These are phyloP conservation scores for Pyxicephalus adspersus DNA, from an alignment of 2,113 vertebrate species.

Conservation along the genomic window DNA sequence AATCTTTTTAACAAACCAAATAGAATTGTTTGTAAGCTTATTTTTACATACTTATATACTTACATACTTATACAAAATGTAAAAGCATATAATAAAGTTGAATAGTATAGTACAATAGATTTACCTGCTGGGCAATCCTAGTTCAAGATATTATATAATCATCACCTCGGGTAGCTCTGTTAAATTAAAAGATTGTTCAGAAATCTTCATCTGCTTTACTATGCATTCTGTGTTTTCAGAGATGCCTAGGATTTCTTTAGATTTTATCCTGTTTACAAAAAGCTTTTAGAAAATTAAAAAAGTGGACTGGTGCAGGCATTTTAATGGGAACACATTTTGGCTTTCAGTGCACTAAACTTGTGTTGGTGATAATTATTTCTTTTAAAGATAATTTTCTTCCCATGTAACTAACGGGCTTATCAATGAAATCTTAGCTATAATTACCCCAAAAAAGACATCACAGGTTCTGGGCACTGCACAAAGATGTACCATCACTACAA, in stretches of 20 bases:
- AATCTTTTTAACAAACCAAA: too few species aligned
- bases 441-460: conserved; percentile 1
- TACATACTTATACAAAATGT: too few species aligned
- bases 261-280: neutral
- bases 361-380: neutral
- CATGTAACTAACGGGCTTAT: neutral
- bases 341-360: neutral
- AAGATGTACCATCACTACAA: neutral
- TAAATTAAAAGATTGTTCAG: too few species aligned
- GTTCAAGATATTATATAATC: too few species aligned
- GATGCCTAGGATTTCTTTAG: neutral
- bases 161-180: too few species aligned
- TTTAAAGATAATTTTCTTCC: neutral
- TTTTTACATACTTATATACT: too few species aligned
- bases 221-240: too few species aligned
- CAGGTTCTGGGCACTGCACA: neutral
- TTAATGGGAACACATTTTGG: neutral
- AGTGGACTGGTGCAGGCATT: neutral
- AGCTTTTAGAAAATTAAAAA: neutral
- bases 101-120: too few species aligned
- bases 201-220: too few species aligned
- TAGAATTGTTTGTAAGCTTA: too few species aligned
- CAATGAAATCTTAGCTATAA: neutral
- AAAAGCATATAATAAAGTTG: too few species aligned
- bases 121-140: too few species aligned